Conservation (phyloP, 2,888 invertebrate species). For the Eristalis arbustorum region DNA sequence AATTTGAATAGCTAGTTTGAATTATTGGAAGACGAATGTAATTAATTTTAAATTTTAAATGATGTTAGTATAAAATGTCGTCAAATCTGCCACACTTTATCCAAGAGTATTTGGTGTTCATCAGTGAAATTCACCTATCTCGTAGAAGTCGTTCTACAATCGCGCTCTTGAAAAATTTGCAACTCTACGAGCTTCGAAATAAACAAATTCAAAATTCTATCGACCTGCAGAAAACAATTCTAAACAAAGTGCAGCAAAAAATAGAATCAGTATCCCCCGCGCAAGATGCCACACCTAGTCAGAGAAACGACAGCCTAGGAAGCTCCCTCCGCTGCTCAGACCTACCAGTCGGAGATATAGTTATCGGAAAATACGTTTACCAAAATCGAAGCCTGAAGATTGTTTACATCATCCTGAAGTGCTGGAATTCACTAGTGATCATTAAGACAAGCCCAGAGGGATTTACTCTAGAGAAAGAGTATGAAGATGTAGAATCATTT, state of each 20-base stretch:
- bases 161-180: conserved; percentile 73
- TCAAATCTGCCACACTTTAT: conserved; percentile 33
- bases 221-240: conserved; percentile 69
- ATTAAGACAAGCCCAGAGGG: conserved; percentile 60
- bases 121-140: conserved; percentile 20
- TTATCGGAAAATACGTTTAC: conserved; percentile 76
- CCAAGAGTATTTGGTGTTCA: conserved; percentile 28
- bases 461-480: conserved; percentile 71
- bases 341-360: conserved; percentile 43
- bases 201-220: conserved; percentile 74
- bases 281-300: not conserved
- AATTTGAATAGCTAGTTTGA: not conserved
- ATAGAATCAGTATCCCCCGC: not conserved
- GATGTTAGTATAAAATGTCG: conserved; percentile 26
- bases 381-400: conserved; percentile 70
- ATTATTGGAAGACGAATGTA: not conserved
- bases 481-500: conserved; percentile 72
- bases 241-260: conserved; percentile 27
- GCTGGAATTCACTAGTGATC: conserved; percentile 76
- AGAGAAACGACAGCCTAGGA: conserved; percentile 14
- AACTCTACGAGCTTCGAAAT: conserved; percentile 74
- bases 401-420: conserved; percentile 74
- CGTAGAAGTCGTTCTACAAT: conserved; percentile 50
- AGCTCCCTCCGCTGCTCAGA: conserved; percentile 3
- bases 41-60: conserved; percentile 6